phyloP scores from a whole-genome alignment of 2,113 vertebrate species.

The Bubo blakistoni region DNA sequence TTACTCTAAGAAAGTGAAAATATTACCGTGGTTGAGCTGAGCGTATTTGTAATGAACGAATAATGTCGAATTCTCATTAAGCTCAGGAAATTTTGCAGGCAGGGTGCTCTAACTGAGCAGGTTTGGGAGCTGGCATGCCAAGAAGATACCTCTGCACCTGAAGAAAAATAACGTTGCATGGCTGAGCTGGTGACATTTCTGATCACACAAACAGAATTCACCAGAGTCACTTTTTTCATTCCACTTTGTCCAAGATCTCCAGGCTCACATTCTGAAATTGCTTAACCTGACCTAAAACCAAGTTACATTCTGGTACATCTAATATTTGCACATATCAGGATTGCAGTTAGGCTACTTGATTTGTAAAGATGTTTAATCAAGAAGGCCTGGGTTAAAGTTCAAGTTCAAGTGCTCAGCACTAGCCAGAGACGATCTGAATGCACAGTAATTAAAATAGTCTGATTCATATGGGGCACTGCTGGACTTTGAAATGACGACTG shows the following conservation, averaged over 20 bases:
- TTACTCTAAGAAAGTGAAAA: neutral
- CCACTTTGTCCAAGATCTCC: neutral
- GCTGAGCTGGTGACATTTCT: neutral
- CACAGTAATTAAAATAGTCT: neutral
- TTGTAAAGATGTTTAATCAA: neutral
- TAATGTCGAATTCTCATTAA: rapidly evolving
- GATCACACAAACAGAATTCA: neutral
- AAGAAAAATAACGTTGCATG: neutral
- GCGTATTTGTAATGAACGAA: neutral
- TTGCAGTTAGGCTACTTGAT: neutral
- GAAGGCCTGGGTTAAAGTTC: neutral
- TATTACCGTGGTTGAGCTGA: neutral
- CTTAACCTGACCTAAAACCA: neutral
- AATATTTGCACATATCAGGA: neutral
- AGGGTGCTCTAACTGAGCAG: neutral
- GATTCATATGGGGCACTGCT: neutral
- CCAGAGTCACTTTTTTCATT: neutral
- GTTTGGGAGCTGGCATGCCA: neutral
- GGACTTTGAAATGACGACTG: neutral
- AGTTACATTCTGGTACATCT: neutral
- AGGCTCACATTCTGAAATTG: neutral
- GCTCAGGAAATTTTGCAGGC: neutral
- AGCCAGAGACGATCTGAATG: neutral
- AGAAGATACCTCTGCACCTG: neutral
- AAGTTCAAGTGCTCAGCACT: neutral